Evolutionary conservation across 2,797 vertebrate species (phyloP).

Genomic region (Pseudochaenichthys georgianus): DNA sequence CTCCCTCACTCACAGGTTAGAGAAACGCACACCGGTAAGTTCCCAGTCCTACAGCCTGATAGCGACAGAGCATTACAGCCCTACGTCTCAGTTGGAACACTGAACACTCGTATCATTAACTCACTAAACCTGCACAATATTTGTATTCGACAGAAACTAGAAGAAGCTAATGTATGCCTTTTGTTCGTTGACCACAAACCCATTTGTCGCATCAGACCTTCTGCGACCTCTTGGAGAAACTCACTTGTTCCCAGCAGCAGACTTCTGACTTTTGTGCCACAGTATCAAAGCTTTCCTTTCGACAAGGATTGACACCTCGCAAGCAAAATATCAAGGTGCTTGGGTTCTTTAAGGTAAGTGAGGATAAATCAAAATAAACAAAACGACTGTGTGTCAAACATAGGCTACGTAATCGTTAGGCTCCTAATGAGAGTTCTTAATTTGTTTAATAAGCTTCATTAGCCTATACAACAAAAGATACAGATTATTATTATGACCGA

Average conservation of each 20-base stretch:
- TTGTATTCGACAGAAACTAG: not conserved
- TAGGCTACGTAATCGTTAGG: not conserved
- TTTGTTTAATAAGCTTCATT: not conserved
- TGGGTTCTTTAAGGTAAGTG: slow-evolving; percentile 25
- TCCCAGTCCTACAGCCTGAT: not conserved
- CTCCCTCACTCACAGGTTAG: not conserved
- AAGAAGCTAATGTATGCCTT: not conserved
- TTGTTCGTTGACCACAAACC: not conserved
- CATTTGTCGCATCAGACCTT: not conserved
- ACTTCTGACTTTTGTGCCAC: not conserved
- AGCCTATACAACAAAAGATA: too few relatives aligned
- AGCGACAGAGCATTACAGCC: not conserved
- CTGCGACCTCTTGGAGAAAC: not conserved
- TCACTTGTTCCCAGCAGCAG: not conserved
- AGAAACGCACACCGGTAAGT: not conserved
- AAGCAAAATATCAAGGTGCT: not conserved
- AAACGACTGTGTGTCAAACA: not conserved
- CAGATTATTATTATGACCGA: too few relatives aligned
- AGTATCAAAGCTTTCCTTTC: not conserved
- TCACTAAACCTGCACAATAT: not conserved
- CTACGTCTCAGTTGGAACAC: not conserved
- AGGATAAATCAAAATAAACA: not conserved
- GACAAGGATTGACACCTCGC: not conserved
- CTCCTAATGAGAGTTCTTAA: not conserved
- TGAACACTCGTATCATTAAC: not conserved